Evolutionary conservation across 2,888 invertebrate species (phyloP), one percentile per base, ranked within the genome.

Genomic region (Cremastinae sp.): DNA sequence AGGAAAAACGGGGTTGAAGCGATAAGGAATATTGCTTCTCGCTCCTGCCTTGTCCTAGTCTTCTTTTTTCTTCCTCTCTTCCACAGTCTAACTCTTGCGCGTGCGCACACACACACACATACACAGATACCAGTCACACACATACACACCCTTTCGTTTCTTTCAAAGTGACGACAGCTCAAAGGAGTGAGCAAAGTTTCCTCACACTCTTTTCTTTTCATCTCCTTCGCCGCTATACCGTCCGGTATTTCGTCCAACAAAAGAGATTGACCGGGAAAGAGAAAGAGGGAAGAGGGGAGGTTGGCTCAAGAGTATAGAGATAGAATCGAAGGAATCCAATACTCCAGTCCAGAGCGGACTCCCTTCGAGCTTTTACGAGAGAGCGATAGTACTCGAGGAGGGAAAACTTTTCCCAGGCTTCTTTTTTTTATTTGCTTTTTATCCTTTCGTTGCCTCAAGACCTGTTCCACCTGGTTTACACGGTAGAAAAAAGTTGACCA

Each of bases 401-500:
- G 18, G 4, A 14, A 39, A 45, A 59, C 1, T 41, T 20, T 53
- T 49, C 28, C 59, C 74, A 53, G 41, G 53, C 62, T 64, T 64
- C 64, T 71, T 75, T 59, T 64, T 62, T 35, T 10, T 22, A 2
- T 41, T 8, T 8, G 2, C 2, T 41, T 41, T 41, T 41, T 12
- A 41, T 28, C 41, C 41, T 41, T 12, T 41, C 41, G 8, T 18
- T n/a, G 12, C n/a, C 43, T 64, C 43, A 51, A 39, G 14, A 22
- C 53, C 53, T 18, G 39, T 39, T 75, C 53, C 65, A 65, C 75
- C 64, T 75, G 70, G 58, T 74, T 65, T 65, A 18, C 58, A 58
- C 69, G 64, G 49, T 58, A 43, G 58, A 74, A 64, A 58, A 69
- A 74, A 74, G 74, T 74, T 74, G 28, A 37, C 37, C 28, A 20